phyloP scores from a whole-genome alignment of 2,888 invertebrate species.

The Tethea ocularis region DNA sequence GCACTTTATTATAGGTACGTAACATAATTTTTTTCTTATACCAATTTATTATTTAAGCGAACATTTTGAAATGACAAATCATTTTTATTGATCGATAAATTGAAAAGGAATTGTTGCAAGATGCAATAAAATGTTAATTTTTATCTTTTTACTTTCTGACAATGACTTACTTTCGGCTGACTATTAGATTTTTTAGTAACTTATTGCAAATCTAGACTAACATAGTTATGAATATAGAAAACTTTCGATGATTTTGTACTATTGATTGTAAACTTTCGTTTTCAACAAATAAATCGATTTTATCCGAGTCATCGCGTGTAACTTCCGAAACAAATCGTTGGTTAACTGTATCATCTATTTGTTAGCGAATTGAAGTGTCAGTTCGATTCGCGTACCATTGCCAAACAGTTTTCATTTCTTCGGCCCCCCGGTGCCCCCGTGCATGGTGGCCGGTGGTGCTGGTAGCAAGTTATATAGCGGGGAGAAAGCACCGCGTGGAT shows the following conservation, averaged over 20 bases:
- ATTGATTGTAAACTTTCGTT: slow-evolving; percentile 9
- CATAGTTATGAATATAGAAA: slow-evolving; percentile 7
- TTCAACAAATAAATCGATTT: slow-evolving; percentile 24
- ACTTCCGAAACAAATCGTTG: slow-evolving; percentile 43
- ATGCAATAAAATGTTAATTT: neutral
- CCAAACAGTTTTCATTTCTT: slow-evolving; percentile 73
- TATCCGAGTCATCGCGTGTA: slow-evolving; percentile 29
- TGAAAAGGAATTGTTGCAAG: slow-evolving; percentile 1
- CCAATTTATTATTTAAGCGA: neutral
- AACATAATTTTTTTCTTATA: neutral
- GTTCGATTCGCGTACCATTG: slow-evolving; percentile 68
- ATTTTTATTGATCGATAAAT: slow-evolving; percentile 4
- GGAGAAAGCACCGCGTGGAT: slow-evolving; percentile 76
- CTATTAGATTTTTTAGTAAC: neutral
- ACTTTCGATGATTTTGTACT: slow-evolving; percentile 1
- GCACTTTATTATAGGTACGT: neutral
- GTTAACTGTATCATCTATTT: slow-evolving; percentile 35
- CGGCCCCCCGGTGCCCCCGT: slow-evolving; percentile 56
- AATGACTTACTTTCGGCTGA: neutral
- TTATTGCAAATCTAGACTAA: neutral
- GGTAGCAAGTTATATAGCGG: slow-evolving; percentile 72
- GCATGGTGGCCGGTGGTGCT: slow-evolving; percentile 21
- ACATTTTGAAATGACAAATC: slow-evolving; percentile 5
- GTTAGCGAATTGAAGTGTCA: slow-evolving; percentile 45
- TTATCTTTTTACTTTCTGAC: slow-evolving; percentile 1